Base-by-base conservation (phyloP, 2,113 vertebrate genomes). In the Irena cyanogastra region DNA sequence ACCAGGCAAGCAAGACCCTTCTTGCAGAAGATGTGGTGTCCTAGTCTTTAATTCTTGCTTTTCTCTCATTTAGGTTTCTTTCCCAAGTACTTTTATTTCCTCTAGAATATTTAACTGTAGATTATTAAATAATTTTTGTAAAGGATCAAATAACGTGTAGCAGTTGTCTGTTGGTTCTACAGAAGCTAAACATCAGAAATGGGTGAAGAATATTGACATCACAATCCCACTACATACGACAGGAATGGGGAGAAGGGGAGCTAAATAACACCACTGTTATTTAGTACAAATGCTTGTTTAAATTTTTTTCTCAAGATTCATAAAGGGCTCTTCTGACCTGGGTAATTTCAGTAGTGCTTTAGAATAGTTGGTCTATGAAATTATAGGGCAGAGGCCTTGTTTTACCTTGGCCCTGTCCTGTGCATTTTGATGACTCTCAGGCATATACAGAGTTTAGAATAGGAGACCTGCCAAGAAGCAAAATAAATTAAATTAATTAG, bases 1-100 rank as follows among this genome's bases (percentile, higher is more conserved):
- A 74, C 63, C 53, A 88, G 75, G 41, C 64, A 93, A 83, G 64
- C 91, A 97, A 95, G 93, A 95, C 23, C 63, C 66, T 91, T 89
- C 94, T 91, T 87, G 89, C 47, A 87, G 74, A 91, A 64, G 31
- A 94, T 83, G 63, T 77, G 56, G 69, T 87, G 26, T 93, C 47
- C 42, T 54, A 69, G 53, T 65, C 53, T 84, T 89, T 91, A 91
- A 60, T 93, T 84, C 61, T 79, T 68, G 10, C 35, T 45, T 89
- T 94, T 92, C 21, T 89, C 72, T 92, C 68, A 44, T 75, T 78
- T 65, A 59, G 45, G 37, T 86, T 88, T 76, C 53, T 91, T 87
- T 83, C 44, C 53, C 39, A 87, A 63, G 30, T 81, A 70, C 53
- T 87, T 94, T 66, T 85, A 80, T 97, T 94, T 95, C 75, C 92